Evolutionary conservation across 2,113 vertebrate genomes (phyloP).

Genomic region (Hippoglossus stenolepis): DNA sequence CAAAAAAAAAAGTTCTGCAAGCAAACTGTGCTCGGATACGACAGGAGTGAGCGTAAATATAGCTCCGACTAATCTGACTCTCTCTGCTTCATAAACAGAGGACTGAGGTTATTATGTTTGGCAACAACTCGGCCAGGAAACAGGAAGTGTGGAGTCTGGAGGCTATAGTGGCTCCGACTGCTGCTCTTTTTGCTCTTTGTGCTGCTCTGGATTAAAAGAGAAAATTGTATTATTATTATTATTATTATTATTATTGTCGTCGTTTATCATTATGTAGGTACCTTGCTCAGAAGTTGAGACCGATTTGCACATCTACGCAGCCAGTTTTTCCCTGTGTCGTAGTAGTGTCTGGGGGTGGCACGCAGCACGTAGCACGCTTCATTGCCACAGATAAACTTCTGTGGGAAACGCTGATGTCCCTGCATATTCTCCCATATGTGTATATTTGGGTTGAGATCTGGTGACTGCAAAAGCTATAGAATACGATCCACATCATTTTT

Average conservation of each 20-base stretch:
- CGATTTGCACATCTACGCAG: too few species aligned
- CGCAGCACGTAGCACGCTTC: too few species aligned
- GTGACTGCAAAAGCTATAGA: not conserved
- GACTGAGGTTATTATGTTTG: conserved; percentile 48
- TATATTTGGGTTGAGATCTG: not conserved
- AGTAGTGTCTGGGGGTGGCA: too few species aligned
- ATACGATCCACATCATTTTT: not conserved
- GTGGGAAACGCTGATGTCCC: too few species aligned
- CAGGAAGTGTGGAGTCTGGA: conserved; percentile 46
- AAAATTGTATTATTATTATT: too few species aligned
- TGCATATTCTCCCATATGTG: not conserved
- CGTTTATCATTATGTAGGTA: not conserved
- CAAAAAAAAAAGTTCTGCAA: not conserved
- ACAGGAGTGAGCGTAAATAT: conserved; percentile 43
- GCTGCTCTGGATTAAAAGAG: not conserved
- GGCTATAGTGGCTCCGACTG: not conserved
- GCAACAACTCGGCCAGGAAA: conserved; percentile 50
- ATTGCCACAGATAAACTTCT: too few species aligned
- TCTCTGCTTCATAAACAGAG: conserved; percentile 36
- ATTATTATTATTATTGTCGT: not conserved
- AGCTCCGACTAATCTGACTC: conserved; percentile 11
- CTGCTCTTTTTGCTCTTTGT: not conserved
- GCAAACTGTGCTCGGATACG: conserved; percentile 16
- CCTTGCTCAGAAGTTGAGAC: too few species aligned
- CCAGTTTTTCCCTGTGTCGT: too few species aligned